Evolutionary conservation across 2,113 vertebrate species (phyloP), one percentile per base, ranked within the genome.

Genomic region (Pluvianellus socialis): DNA sequence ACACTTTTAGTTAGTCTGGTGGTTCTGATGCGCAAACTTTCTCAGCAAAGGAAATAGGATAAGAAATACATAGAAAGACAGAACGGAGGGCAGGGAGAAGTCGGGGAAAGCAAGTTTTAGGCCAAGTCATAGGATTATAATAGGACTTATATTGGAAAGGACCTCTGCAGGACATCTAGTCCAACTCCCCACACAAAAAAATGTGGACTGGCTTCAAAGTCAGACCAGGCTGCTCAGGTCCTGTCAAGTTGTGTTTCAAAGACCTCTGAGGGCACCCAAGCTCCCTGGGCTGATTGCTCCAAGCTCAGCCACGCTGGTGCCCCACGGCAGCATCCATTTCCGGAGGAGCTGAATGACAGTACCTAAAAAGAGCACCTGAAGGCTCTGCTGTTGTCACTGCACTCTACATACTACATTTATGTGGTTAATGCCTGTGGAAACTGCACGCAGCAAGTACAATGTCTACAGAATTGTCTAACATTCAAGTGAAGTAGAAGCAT

Each of bases 321-420:
- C 4, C 1, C 1, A 2, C 2, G 1, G 22, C n/a, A 83, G 4
- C 47, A 49, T 45, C 26, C 40, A 84, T 9, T 14, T 55, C 38
- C 76, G 5, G 49, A 61, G 45, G 24, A 75, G 24, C 2, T 49
- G 45, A 59, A 44, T 0, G 0, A n/a, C 47, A 55, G 7, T 17
- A 49, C 17, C 58, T 52, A 45, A 61, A 75, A 4, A n/a, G 21
- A 45, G 30, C 32, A 47, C 10, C 17, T 35, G 14, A 50, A 35
- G 55, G 61, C 28, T 30, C 17, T 86, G 14, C 32, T 27, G n/a
- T n/a, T n/a, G 27, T 53, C 32, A 50, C 0, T 18, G 32, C 32
- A 27, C 50, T 62, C 65, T 47, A 22, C 26, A 9, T 10, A 21
- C 17, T 45, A 38, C 26, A 20, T 77, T 74, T 26, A 21, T 20